Evolutionary conservation across 2,888 invertebrate species (phyloP), one percentile per base, ranked within the genome.

Genomic region (Himalopsyche tibetana): DNA sequence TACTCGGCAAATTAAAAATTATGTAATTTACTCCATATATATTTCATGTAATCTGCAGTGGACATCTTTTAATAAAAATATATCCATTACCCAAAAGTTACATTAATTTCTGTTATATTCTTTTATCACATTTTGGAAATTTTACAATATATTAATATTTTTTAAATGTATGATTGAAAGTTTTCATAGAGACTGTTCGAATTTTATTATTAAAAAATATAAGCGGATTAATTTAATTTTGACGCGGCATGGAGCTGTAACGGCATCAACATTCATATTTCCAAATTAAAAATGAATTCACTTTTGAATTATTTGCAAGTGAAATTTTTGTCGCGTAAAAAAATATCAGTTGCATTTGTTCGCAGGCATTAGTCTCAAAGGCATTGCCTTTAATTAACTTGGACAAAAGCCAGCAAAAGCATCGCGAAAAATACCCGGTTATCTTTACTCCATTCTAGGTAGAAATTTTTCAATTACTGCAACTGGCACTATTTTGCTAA

Each of bases 381-480:
- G 84, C 84, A 28, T 55, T 45, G 81, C 55, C 79, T 85, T 87
- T 87, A 88, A 87, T 88, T 88, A 88, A 88, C 86, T 85, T 84
- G 87, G 86, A 84, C 83, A 86, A 82, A 80, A 82, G 88, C 85
- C 87, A 85, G 84, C 84, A 87, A 86, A 85, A 85, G 81, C 69
- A 82, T 55, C 79, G 55, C 55, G 42, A 79, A 84, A 84, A 86
- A 80, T 84, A 42, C 81, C n/a, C 85, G 74, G 84, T 84, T 85
- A 85, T 87, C 85, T 85, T 38, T 79, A 17, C 80, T 56, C 82
- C 85, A 80, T 84, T 84, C 84, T 82, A 28, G 79, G 28, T 84
- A 82, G 79, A 88, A 86, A 86, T 82, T 88, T 87, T 88, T 88
- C 88, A 88, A 88, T 88, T 88, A 85, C 86, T 84, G 85, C 87